phyloP scores from a whole-genome alignment of 1,140 invertebrate species.

The Neodiprion lecontei region DNA sequence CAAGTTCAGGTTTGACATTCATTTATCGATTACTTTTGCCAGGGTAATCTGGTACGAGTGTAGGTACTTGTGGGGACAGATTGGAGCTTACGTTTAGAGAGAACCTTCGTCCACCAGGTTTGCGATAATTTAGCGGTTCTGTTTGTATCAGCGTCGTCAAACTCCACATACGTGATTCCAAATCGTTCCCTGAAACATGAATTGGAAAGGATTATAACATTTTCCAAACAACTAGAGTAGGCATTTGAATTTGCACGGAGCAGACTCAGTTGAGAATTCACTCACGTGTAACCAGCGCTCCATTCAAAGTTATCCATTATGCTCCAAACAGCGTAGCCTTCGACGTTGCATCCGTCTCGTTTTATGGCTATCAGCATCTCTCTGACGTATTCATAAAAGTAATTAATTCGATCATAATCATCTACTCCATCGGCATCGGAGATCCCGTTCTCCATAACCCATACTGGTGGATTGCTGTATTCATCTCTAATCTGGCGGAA shows the following conservation, averaged over 20 bases:
- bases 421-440: no score
- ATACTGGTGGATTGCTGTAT: not conserved
- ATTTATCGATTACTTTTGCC: no score
- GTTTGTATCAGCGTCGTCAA: not conserved
- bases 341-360: not conserved
- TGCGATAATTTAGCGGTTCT: not conserved
- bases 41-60: no score
- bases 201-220: not conserved
- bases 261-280: not conserved
- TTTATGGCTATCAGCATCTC: not conserved
- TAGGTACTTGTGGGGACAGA: not conserved
- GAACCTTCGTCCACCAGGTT: not conserved
- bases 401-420: no score
- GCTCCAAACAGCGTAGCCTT: not conserved
- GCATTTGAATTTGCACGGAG: not conserved
- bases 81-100: not conserved
- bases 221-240: no score
- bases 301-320: not conserved
- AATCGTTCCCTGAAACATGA: not conserved
- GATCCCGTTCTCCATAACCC: not conserved
- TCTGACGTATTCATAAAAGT: not conserved
- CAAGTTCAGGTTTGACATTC: no score
- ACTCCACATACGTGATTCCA: not conserved
- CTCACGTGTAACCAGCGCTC: not conserved
- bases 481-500: not conserved